Conservation (phyloP, 2,888 invertebrate species). For the Ormyrus pomaceus region DNA sequence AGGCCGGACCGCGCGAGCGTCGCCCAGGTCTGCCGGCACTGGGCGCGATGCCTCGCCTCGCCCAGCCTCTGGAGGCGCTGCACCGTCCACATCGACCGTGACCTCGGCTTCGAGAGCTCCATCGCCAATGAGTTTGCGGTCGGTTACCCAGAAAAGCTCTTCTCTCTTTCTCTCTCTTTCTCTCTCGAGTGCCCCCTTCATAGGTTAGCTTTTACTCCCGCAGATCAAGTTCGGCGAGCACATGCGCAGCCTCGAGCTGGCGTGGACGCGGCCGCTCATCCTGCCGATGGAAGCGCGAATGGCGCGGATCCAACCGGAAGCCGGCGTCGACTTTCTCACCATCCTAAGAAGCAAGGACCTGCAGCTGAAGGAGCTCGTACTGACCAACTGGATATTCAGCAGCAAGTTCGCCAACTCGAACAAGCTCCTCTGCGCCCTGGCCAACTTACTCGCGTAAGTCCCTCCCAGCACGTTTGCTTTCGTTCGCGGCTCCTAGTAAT, state of each 20-base stretch:
- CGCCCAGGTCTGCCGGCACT: constrained; percentile 68
- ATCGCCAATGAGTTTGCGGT: constrained; percentile 69
- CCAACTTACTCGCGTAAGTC: constrained; percentile 68
- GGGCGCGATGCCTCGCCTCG: constrained; percentile 69
- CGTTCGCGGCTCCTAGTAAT: too few species aligned
- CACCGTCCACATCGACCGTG: constrained; percentile 69
- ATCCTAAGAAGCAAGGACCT: constrained; percentile 74
- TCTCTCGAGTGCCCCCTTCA: too few species aligned
- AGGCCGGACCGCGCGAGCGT: constrained; percentile 68
- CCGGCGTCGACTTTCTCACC: constrained; percentile 73
- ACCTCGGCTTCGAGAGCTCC: constrained; percentile 67
- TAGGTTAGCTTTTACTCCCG: too few species aligned
- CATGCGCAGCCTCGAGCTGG: constrained; percentile 75
- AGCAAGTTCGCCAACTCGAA: constrained; percentile 73
- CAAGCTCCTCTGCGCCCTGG: constrained; percentile 69
- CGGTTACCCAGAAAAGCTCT: constrained; percentile 20
- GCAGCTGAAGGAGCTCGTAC: constrained; percentile 73
- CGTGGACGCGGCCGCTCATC: constrained; percentile 75
- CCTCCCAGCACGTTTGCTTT: background rate
- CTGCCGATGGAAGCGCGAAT: constrained; percentile 69
- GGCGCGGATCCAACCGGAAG: constrained; percentile 73
- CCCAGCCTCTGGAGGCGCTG: constrained; percentile 72
- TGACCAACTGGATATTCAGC: constrained; percentile 77
- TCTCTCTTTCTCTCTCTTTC: background rate
- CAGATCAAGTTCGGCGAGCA: constrained; percentile 74